Evolutionary conservation across 2,113 vertebrate species (phyloP).

Genomic region (Nestor notabilis): DNA sequence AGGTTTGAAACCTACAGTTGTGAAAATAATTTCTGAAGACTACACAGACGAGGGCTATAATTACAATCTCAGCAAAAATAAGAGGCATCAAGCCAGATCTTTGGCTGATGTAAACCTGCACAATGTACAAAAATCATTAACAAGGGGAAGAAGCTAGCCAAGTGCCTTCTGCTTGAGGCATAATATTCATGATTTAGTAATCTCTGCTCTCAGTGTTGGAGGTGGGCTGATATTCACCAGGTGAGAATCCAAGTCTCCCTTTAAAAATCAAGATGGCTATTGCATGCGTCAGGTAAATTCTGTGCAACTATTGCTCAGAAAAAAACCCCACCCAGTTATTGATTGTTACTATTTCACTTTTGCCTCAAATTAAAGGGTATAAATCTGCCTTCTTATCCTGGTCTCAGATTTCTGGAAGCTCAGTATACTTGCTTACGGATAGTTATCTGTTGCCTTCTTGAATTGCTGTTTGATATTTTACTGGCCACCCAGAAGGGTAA

Average conservation of each 20-base stretch:
- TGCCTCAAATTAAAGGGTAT: background rate
- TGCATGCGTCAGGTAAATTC: background rate
- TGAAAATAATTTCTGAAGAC: background rate
- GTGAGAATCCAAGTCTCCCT: background rate
- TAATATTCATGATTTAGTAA: slow-evolving; percentile 24
- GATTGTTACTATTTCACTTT: background rate
- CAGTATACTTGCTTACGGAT: background rate
- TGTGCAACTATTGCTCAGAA: background rate
- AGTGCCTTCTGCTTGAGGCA: slow-evolving; percentile 17
- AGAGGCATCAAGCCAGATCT: slow-evolving; percentile 8
- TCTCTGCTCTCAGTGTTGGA: background rate
- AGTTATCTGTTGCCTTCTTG: background rate
- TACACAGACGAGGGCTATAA: background rate
- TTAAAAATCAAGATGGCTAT: background rate
- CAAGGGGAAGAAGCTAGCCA: slow-evolving; percentile 20
- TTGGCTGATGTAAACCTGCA: slow-evolving; percentile 33
- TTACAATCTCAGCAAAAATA: slow-evolving; percentile 42
- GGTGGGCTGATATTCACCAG: slow-evolving; percentile 12
- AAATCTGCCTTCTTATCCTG: background rate
- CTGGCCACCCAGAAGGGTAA: slow-evolving; percentile 41
- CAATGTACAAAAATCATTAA: slow-evolving; percentile 44
- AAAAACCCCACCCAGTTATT: background rate
- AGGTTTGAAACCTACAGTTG: background rate
- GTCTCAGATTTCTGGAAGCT: background rate
- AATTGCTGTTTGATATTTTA: slow-evolving; percentile 26